Conservation (phyloP, 2,113 vertebrate genomes). For the Callipepla squamata region DNA sequence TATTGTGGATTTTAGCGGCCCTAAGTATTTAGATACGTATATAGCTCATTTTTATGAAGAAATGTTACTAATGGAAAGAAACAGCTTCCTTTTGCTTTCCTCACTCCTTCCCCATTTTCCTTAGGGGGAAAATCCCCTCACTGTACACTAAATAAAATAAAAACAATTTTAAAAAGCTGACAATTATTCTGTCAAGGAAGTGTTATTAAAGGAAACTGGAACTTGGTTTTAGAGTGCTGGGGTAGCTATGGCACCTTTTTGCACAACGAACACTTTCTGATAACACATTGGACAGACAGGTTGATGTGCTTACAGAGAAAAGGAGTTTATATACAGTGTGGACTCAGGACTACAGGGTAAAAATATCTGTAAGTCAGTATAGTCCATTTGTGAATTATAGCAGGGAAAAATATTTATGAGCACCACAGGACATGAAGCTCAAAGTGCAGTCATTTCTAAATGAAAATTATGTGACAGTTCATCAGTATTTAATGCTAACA, state of each 20-base stretch:
- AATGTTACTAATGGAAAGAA: not conserved
- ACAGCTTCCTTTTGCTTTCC: not conserved
- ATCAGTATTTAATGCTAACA: constrained; percentile 84
- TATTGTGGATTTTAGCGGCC: not conserved
- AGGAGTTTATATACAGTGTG: not conserved
- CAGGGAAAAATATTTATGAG: constrained; percentile 77
- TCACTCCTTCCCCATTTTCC: not conserved
- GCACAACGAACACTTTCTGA: not conserved
- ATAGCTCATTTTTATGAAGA: not conserved
- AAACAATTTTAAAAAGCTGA: not conserved
- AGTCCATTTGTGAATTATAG: constrained; percentile 72
- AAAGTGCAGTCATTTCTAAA: constrained; percentile 77
- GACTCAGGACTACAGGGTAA: constrained; percentile 1
- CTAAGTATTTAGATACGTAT: not conserved
- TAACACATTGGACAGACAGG: not conserved
- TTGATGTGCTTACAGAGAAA: constrained; percentile 20
- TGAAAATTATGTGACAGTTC: constrained; percentile 82
- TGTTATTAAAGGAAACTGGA: not conserved
- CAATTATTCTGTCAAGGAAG: not conserved
- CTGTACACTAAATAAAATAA: not conserved
- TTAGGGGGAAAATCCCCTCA: not conserved
- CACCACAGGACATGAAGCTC: constrained; percentile 70
- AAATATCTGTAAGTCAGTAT: constrained; percentile 39
- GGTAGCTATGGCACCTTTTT: not conserved
- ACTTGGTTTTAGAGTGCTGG: not conserved